phyloP scores from a whole-genome alignment of 2,888 invertebrate species.

The Eurytoma californica region DNA sequence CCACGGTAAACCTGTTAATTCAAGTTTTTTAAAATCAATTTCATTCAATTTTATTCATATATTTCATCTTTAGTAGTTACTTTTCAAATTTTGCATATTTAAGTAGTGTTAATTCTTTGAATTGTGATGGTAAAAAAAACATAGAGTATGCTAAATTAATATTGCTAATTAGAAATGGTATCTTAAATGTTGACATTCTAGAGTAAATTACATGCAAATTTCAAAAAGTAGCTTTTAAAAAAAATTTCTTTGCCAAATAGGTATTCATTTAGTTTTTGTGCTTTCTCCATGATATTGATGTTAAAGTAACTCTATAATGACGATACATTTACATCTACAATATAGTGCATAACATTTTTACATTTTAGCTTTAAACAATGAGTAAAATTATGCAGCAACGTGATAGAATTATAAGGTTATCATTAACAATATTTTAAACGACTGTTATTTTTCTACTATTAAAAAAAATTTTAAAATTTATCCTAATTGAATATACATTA shows the following conservation, averaged over 20 bases:
- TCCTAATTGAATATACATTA: conserved; percentile 12
- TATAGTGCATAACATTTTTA: conserved; percentile 39
- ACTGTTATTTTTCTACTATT: conserved; percentile 27
- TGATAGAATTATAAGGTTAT: conserved; percentile 37
- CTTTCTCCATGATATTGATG: background rate
- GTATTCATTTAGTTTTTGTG: conserved; percentile 1
- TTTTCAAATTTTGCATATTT: conserved; percentile 13
- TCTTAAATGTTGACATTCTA: background rate
- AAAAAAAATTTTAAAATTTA: conserved; percentile 28
- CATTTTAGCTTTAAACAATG: conserved; percentile 40
- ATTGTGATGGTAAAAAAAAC: conserved; percentile 1
- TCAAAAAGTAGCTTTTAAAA: conserved; percentile 10
- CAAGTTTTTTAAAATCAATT: conserved; percentile 41
- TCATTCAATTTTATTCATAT: background rate
- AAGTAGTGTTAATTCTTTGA: background rate
- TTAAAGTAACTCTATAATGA: conserved; percentile 10
- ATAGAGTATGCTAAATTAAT: background rate
- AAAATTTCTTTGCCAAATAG: conserved; percentile 19
- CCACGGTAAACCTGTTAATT: conserved; percentile 3
- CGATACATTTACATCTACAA: conserved; percentile 27
- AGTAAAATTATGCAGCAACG: conserved; percentile 41
- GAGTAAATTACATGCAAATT: background rate
- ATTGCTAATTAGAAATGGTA: conserved; percentile 1
- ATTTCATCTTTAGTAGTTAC: background rate
- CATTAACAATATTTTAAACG: conserved; percentile 28